phyloP scores from a whole-genome alignment of 1,140 invertebrate genomes.

The Macrocentrus cingulum region DNA sequence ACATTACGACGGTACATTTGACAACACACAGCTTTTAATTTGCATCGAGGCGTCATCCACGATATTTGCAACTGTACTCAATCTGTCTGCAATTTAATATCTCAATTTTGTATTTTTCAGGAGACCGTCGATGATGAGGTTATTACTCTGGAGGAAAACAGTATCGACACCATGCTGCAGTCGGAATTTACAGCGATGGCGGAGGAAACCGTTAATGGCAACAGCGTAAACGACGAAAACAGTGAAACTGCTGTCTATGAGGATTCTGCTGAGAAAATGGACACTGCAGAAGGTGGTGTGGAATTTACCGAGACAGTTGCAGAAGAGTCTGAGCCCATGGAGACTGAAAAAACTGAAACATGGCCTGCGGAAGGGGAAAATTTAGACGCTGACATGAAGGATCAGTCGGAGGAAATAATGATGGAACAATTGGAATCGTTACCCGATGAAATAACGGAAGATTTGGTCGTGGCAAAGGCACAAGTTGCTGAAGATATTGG shows the following conservation, averaged over 20 bases:
- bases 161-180: constrained; percentile 21
- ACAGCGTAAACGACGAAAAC: constrained; percentile 8
- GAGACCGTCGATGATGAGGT: constrained; percentile 29
- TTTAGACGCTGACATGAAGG: too few relatives aligned
- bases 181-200: constrained; percentile 6
- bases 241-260: constrained; percentile 20
- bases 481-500: constrained; percentile 6
- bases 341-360: not conserved
- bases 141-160: constrained; percentile 28
- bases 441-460: too few relatives aligned
- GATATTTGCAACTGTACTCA: not conserved
- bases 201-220: constrained; percentile 25
- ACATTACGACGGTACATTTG: constrained; percentile 27
- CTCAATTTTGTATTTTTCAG: constrained; percentile 3
- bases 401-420: too few relatives aligned
- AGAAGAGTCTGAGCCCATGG: constrained; percentile 2
- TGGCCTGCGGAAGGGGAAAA: not conserved
- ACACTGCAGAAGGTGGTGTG: constrained; percentile 4
- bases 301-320: too few relatives aligned
- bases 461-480: not conserved
- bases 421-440: too few relatives aligned
- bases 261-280: constrained; percentile 23
- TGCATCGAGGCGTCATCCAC: constrained; percentile 1
- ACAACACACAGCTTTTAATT: not conserved
- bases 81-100: not conserved